These are phyloP conservation scores for Epinotia demarniana DNA, from an alignment of 2,888 invertebrate species.

Conservation along the genomic window DNA sequence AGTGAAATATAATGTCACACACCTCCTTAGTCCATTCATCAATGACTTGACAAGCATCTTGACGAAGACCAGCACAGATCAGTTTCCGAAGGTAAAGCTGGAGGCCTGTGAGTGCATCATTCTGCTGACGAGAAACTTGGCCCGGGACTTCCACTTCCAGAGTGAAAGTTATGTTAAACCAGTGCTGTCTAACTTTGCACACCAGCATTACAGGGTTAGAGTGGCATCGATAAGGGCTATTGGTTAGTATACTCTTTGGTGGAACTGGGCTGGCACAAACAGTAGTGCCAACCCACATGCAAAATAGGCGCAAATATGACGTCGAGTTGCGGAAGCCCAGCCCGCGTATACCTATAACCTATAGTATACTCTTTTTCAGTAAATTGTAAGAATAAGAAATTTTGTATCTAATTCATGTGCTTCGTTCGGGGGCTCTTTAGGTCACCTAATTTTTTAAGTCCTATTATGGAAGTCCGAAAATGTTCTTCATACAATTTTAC, in stretches of 20 bases:
- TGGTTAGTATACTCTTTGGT: constrained; percentile 74
- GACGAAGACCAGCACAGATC: constrained; percentile 89
- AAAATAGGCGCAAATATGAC: no score
- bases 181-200: constrained; percentile 88
- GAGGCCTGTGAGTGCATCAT: constrained; percentile 90
- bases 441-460: no score
- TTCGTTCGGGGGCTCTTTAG: no score
- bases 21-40: constrained; percentile 87
- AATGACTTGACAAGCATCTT: constrained; percentile 91
- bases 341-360: no score
- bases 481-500: no score
- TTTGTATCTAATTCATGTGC: no score
- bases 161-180: constrained; percentile 90
- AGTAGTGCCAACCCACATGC: no score
- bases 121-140: constrained; percentile 85
- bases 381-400: no score
- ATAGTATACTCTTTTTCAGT: constrained; percentile 49
- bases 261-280: no score
- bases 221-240: constrained; percentile 90
- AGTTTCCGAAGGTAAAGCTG: constrained; percentile 92
- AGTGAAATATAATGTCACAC: constrained; percentile 85
- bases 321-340: no score
- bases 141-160: constrained; percentile 89
- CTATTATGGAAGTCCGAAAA: no score
- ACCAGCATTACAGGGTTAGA: constrained; percentile 93